Base-by-base conservation (phyloP, 2,797 vertebrate species). In the Sarcophilus harrisii region DNA sequence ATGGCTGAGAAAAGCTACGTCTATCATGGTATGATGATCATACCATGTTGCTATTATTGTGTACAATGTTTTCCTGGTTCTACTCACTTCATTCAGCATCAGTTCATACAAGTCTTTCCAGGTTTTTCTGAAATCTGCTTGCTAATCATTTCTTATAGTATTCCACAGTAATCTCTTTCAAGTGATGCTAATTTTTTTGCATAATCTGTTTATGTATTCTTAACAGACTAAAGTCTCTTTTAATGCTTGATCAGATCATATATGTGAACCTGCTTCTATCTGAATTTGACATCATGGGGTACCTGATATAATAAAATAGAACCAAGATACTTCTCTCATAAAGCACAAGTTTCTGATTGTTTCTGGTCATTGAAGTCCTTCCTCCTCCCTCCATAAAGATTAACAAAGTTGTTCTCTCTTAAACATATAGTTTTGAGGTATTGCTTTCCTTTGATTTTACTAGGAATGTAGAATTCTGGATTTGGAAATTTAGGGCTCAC, bases 161-260 rank as follows among this genome's bases (percentile, higher is more conserved):
- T 55, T 55, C 54, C 54, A 55, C 54, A 55, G 92, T 29, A 55
- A 18, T 92, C 62, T 38, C 73, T 87, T 57, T 62, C 24, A 57
- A 92, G 87, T 6, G 54, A 12, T 57, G 30, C 91, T 91, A 9
- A 18, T 58, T 94, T 57, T 91, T 66, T n/a, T 81, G 38, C 94
- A 27, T 95, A 90, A 95, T 93, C 52, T 95, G 54, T 92, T 10
- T 58, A 62, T 90, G 54, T 59, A 21, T 90, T 96, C 73, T 95
- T 92, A 81, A 81, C 21, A 81, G 66, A 81, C n/a, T 81, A 81
- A 6, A 81, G 73, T 9, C 21, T 45, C 38, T 45, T 45, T 38
- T 11, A 38, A 45, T 45, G 38, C 73, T 81, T 45, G 1, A 81
- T 45, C 73, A 45, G 73, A 6, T 45, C 38, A 24, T 81, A 81